These are phyloP conservation scores for Haplochromis vanheusdeni DNA, from an alignment of 2,113 vertebrate species.

Conservation along the genomic window DNA sequence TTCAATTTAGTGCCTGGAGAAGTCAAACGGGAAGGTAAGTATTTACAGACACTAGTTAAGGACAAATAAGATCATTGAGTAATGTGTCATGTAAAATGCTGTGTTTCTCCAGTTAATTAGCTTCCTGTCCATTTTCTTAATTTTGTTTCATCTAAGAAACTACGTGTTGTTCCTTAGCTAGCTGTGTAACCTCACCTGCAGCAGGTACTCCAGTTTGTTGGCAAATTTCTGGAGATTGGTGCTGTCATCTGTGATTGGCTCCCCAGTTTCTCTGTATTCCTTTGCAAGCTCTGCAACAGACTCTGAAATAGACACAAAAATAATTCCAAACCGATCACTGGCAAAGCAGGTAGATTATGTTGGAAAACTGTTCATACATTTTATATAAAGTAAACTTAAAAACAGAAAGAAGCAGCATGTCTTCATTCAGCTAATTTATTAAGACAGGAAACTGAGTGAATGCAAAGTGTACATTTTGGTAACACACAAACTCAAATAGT, in stretches of 20 bases:
- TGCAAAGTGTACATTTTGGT: not conserved
- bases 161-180: not conserved
- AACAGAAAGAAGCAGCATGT: not conserved
- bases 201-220: constrained; percentile 92
- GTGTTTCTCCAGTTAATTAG: not conserved
- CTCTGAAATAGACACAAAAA: constrained; percentile 68
- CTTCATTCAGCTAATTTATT: not conserved
- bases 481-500: not conserved
- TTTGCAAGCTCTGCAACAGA: constrained; percentile 83
- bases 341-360: not conserved
- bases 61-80: not conserved
- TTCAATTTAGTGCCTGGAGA: not conserved
- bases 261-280: constrained; percentile 86
- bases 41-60: not conserved
- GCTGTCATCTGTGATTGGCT: constrained; percentile 93
- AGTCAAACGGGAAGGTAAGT: not conserved
- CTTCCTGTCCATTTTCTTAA: not conserved
- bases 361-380: not conserved
- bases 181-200: constrained; percentile 77
- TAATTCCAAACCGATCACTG: not conserved
- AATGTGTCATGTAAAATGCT: not conserved
- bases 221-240: constrained; percentile 91
- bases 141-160: not conserved
- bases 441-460: not conserved
- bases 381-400: not conserved